Conservation (phyloP, 2,888 invertebrate species). For the Phaedon cochleariae region DNA sequence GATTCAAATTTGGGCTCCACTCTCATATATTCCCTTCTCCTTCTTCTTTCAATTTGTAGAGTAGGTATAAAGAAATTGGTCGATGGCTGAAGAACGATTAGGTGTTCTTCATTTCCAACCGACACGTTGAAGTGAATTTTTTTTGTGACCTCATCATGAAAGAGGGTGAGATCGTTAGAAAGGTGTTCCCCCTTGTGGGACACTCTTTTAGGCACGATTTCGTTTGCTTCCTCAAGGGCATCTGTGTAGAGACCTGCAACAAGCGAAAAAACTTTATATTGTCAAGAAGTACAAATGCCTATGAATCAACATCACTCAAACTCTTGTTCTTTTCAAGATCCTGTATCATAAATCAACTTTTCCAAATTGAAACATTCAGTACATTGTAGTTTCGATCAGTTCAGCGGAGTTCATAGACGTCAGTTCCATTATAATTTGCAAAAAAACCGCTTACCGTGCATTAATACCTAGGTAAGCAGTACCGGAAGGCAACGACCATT, state of each 20-base stretch:
- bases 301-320: no score
- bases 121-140: constrained; percentile 64
- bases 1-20: constrained; percentile 64
- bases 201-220: constrained; percentile 71
- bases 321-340: no score
- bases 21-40: constrained; percentile 65
- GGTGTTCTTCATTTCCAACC: constrained; percentile 57
- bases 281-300: no score
- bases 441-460: no score
- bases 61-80: constrained; percentile 74
- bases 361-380: no score
- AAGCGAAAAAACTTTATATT: neutral
- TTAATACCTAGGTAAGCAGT: no score
- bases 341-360: no score
- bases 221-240: constrained; percentile 66
- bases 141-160: constrained; percentile 63
- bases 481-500: no score
- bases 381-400: no score
- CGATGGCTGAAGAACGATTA: constrained; percentile 66
- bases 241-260: constrained; percentile 63
- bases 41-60: constrained; percentile 77
- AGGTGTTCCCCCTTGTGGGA: constrained; percentile 63
- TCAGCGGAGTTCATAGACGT: no score
- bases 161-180: constrained; percentile 62
- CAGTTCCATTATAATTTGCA: no score